These are phyloP conservation scores for Thymallus thymallus DNA, from an alignment of 2,113 vertebrate genomes.

Conservation along the genomic window DNA sequence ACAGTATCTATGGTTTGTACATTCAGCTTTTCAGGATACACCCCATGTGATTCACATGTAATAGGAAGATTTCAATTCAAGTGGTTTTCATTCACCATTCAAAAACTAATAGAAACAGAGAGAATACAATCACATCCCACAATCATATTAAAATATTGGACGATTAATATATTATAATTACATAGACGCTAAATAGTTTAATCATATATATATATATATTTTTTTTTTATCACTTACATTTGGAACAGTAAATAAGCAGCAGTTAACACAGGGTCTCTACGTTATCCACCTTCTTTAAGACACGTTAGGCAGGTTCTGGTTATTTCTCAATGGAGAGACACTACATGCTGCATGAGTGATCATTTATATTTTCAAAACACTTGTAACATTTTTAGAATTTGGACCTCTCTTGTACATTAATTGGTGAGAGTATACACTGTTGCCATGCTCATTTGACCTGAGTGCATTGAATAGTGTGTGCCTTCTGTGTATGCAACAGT, in stretches of 20 bases:
- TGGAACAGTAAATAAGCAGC: slow-evolving; percentile 37
- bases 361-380: background rate
- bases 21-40: slow-evolving; percentile 52
- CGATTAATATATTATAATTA: background rate
- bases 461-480: slow-evolving; percentile 15
- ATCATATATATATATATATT: no score
- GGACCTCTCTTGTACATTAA: background rate
- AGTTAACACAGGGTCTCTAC: slow-evolving; percentile 43
- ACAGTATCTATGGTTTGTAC: slow-evolving; percentile 55
- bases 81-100: background rate
- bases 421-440: background rate
- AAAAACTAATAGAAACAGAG: slow-evolving; percentile 12
- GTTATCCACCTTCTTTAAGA: background rate
- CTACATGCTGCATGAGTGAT: background rate
- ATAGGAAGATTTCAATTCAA: slow-evolving; percentile 16
- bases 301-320: background rate
- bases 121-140: slow-evolving; percentile 4
- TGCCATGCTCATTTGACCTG: slow-evolving; percentile 7
- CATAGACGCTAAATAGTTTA: background rate
- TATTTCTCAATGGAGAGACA: background rate
- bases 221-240: background rate
- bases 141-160: slow-evolving; percentile 15
- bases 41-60: slow-evolving; percentile 27
- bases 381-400: background rate
- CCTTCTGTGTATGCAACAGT: background rate